Base-by-base conservation (phyloP, 1,140 invertebrate genomes). In the Zelostemma sp. region DNA sequence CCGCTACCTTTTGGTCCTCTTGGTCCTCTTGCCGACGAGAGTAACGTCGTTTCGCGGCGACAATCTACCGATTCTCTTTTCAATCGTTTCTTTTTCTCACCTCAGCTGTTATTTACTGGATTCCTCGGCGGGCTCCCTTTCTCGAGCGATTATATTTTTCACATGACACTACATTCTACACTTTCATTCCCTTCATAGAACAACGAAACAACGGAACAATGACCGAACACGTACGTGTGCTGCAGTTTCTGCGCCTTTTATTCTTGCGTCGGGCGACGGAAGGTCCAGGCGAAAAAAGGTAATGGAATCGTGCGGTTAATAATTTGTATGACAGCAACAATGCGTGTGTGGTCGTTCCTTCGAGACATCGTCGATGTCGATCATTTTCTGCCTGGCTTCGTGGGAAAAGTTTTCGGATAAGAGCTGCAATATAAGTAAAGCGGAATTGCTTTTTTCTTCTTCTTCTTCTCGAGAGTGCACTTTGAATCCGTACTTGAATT, bases 1-100 rank as follows among this genome's bases (percentile, higher is more conserved):
- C 82, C 80, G 82, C 82, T 84, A 82, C 81, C 25, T 28, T 8
- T 28, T 28, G 25, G 25, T n/a, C n/a, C n/a, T n/a, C n/a, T n/a
- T n/a, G n/a, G n/a, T n/a, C n/a, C n/a, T n/a, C n/a, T n/a, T n/a
- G n/a, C n/a, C n/a, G n/a, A n/a, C 77, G 76, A 75, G 59, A 76
- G 72, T 75, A 80, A 81, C 81, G n/a, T n/a, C n/a, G n/a, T 82
- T 76, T 67, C 76, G 76, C 75, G 78, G 76, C 80, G 81, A 85
- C 82, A 85, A 82, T 83, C 80, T 74, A 53, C 41, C 64, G 64
- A 62, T 73, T 70, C 66, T 62, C 62, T 60, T 56, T 68, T 60
- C 28, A 45, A 54, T 54, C 54, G 41, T 50, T 43, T 58, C 50
- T 68, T 14, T n/a, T 68, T 38, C 19, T 49, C 58, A 19, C 51